A percentile compares a stretch with the other conserved stretches of the same genome.
phyloP scores from a whole-genome alignment of 2,888 invertebrate species.

The Chrysotoxum bicinctum region DNA sequence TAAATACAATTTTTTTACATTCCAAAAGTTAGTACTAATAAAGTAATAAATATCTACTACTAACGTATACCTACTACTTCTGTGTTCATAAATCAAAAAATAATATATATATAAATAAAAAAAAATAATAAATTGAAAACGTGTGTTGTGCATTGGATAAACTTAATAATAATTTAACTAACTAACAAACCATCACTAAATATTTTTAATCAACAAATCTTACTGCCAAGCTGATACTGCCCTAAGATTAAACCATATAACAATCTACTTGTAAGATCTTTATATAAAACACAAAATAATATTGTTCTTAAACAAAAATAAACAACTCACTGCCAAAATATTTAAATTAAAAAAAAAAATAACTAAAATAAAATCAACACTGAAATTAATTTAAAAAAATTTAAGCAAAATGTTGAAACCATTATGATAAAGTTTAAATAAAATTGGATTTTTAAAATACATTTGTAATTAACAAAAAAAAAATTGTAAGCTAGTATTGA shows the following conservation, averaged over 20 bases:
- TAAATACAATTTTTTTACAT: neutral
- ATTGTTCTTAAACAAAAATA: neutral
- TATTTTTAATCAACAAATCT: constrained; percentile 35
- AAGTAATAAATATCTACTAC: constrained; percentile 18
- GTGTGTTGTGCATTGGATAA: constrained; percentile 62
- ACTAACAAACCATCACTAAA: constrained; percentile 4
- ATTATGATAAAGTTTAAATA: constrained; percentile 38
- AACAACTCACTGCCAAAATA: constrained; percentile 55
- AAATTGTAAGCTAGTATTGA: neutral
- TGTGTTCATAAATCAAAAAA: constrained; percentile 39
- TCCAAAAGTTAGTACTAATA: constrained; percentile 2
- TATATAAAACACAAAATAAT: neutral
- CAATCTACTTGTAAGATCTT: neutral
- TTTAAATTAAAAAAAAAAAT: neutral
- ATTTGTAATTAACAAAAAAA: neutral
- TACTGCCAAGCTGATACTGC: constrained; percentile 68
- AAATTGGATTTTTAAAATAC: neutral
- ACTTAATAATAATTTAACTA: constrained; percentile 7
- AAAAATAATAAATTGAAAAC: constrained; percentile 42
- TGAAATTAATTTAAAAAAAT: constrained; percentile 8
- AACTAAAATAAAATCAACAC: neutral
- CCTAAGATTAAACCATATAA: constrained; percentile 46
- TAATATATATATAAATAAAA: neutral
- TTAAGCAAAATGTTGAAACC: constrained; percentile 9
- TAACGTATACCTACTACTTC: constrained; percentile 25